Conservation (phyloP, 2,113 vertebrate genomes). For the Penelope pileata region DNA sequence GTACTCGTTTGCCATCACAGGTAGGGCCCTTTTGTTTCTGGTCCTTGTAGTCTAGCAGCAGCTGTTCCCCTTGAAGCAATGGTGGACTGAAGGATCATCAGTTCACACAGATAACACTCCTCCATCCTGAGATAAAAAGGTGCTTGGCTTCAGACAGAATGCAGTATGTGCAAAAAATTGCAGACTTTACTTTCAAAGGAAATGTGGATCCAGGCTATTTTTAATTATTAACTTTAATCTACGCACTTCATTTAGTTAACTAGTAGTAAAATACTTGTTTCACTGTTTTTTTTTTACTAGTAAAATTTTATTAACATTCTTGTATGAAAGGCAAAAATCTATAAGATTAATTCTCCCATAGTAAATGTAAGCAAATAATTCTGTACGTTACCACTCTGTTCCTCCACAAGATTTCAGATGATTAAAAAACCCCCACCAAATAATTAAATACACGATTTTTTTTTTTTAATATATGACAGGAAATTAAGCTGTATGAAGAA, state of each 20-base stretch:
- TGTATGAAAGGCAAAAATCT: not conserved
- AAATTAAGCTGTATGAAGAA: not conserved
- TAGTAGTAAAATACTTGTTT: not conserved
- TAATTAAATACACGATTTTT: not conserved
- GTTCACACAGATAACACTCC: not conserved
- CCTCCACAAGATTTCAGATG: not conserved
- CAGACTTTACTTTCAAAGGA: not conserved
- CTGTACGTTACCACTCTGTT: not conserved
- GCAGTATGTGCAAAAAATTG: not conserved
- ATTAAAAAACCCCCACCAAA: not conserved
- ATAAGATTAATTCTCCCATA: not conserved
- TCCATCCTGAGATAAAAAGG: not conserved
- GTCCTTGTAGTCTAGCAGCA: not conserved
- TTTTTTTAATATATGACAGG: not conserved
- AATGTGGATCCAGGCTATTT: not conserved
- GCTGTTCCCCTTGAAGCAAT: not conserved
- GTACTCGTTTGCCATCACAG: not conserved
- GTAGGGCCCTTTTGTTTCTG: not conserved
- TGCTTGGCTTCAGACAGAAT: not conserved
- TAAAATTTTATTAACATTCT: not conserved
- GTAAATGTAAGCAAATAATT: not conserved
- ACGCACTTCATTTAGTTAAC: not conserved
- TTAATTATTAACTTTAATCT: not conserved
- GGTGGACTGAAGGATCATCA: not conserved
- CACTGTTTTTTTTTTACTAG: not conserved